Evolutionary conservation across 2,797 vertebrate species (phyloP).

Genomic region (Gila robusta): DNA sequence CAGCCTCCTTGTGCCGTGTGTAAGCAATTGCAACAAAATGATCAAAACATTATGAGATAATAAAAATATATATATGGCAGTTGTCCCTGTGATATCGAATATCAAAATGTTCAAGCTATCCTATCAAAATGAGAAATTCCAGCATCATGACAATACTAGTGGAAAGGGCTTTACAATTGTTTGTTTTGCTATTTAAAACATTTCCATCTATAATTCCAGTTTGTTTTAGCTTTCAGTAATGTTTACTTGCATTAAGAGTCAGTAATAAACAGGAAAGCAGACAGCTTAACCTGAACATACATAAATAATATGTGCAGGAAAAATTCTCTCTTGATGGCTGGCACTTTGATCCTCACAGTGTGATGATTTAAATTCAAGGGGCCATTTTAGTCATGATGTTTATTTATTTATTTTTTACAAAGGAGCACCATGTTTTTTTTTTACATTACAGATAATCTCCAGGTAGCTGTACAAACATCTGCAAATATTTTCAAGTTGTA

Average conservation of each 20-base stretch:
- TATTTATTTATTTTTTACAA: neutral
- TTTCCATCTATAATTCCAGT: neutral
- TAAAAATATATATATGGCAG: too few species aligned
- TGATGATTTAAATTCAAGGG: slow-evolving; percentile 16
- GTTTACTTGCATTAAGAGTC: neutral
- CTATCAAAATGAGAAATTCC: neutral
- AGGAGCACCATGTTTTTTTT: neutral
- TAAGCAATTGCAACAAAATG: neutral
- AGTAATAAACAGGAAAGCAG: slow-evolving; percentile 1
- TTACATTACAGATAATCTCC: neutral
- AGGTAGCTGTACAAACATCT: neutral
- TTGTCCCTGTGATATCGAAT: neutral
- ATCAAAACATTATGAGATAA: neutral
- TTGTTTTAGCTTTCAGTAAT: neutral
- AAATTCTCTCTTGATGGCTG: neutral
- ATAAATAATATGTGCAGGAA: neutral
- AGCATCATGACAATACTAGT: neutral
- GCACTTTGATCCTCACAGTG: slow-evolving; percentile 40
- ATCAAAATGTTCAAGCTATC: neutral
- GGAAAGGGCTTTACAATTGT: slow-evolving; percentile 6
- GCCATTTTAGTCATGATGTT: neutral
- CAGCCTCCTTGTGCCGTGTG: neutral
- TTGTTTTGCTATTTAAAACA: neutral
- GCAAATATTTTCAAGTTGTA: slow-evolving; percentile 1
- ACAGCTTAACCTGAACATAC: slow-evolving; percentile 4